phyloP scores from a whole-genome alignment of 2,888 invertebrate species.

The Exephanes ischioxanthus region DNA sequence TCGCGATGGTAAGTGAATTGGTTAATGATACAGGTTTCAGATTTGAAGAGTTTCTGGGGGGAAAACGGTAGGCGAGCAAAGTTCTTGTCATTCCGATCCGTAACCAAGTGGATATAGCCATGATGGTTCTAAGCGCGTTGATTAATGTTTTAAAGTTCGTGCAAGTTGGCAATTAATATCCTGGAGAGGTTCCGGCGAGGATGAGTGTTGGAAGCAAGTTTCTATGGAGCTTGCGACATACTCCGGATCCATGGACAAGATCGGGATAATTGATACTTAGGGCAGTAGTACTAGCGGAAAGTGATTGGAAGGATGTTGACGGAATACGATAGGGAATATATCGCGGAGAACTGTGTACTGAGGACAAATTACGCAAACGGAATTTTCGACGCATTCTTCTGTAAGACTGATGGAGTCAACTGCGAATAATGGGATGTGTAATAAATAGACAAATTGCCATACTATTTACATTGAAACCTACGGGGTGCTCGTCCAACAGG shows the following conservation, averaged over 20 bases:
- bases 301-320: background rate
- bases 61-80: slow-evolving; percentile 9
- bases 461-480: no score
- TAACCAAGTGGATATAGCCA: background rate
- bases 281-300: background rate
- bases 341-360: background rate
- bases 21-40: slow-evolving; percentile 15
- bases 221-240: background rate
- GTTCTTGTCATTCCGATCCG: slow-evolving; percentile 16
- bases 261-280: background rate
- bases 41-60: slow-evolving; percentile 26
- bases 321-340: background rate
- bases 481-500: background rate
- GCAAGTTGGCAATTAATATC: slow-evolving; percentile 36
- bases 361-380: no score
- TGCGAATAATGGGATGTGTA: background rate
- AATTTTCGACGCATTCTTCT: no score
- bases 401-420: no score
- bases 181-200: background rate
- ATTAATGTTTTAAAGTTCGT: slow-evolving; percentile 36
- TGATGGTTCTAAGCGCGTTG: background rate
- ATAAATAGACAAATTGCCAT: background rate
- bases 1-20: background rate
- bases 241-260: background rate
- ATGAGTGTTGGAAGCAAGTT: background rate